Base-by-base conservation (phyloP, 2,888 invertebrate genomes). In the Aplocera efformata region DNA sequence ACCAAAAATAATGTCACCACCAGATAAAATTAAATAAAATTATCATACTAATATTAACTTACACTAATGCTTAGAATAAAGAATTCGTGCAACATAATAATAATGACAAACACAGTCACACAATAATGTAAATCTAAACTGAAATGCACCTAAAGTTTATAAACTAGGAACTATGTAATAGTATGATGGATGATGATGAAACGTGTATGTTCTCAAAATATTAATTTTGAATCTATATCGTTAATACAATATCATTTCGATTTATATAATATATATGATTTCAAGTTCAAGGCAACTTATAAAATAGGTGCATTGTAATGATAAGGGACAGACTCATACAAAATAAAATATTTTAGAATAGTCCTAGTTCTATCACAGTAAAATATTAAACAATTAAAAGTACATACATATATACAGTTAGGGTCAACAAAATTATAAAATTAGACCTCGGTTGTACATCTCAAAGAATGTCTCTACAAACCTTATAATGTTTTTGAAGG, bases 341-440 rank as follows among this genome's bases (percentile, higher is more conserved):
- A 36, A 37, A 39, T 38, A 42, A 44, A 43, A 21, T 42, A 43
- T 8, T 59, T 50, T 47, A 67, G 42, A 62, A 64, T 70, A 81
- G 70, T 74, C 74, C 82, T 83, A 85, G 74, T 69, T 79, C 84
- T 86, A 88, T 88, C 86, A 88, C 86, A 86, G 86, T 77, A 79
- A 79, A 81, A 81, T 79, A 80, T 79, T 72, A 78, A 79, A 76
- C 75, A 64, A 67, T 65, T 37, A 24, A 50, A 57, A 10, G 13
- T 17, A 32, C 29, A 40, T 36, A 50, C 20, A 32, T 40, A 27
- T 6, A 58, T 53, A 22, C 13, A 17, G 2, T 2, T 17, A 5
- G 13, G 13, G 13, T 17, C 2, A 2, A 24, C 23, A 9, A 27
- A 22, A 21, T 40, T n/a, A n/a, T n/a, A n/a, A n/a, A n/a, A n/a